A percentile compares a stretch with the other conserved stretches of the same genome.
phyloP scores from a whole-genome alignment of 2,888 invertebrate genomes.

The Melinaea menophilus region DNA sequence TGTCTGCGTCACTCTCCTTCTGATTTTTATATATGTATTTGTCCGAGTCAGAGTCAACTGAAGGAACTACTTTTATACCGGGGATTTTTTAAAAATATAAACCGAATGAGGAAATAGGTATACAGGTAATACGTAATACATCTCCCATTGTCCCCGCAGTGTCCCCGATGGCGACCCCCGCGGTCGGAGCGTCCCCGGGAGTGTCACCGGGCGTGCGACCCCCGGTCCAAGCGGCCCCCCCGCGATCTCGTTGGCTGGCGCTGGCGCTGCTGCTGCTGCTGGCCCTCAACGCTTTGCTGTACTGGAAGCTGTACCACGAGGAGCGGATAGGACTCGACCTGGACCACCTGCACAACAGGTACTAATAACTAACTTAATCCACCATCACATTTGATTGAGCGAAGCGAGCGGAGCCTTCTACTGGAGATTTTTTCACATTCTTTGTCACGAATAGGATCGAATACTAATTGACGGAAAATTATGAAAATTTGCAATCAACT shows the following conservation, averaged over 20 bases:
- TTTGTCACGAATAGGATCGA: too few relatives aligned
- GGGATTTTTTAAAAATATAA: too few relatives aligned
- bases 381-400: neutral
- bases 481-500: too few relatives aligned
- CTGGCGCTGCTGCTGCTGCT: conserved; percentile 79
- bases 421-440: too few relatives aligned
- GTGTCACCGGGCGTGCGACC: conserved; percentile 14
- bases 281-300: conserved; percentile 84
- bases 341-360: conserved; percentile 24
- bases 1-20: too few relatives aligned
- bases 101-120: too few relatives aligned
- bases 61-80: too few relatives aligned
- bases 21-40: too few relatives aligned
- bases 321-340: conserved; percentile 57
- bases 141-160: conserved; percentile 20
- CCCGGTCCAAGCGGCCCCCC: conserved; percentile 13
- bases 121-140: too few relatives aligned
- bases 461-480: too few relatives aligned
- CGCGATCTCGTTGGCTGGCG: conserved; percentile 58
- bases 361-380: neutral
- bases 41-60: too few relatives aligned
- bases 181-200: conserved; percentile 14
- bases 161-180: conserved; percentile 12
- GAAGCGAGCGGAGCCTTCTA: too few relatives aligned
- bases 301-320: conserved; percentile 88